A percentile compares a stretch with the other conserved stretches of the same genome.
Conservation (phyloP, 2,888 invertebrate genomes). For the Halictus quadricinctus region DNA sequence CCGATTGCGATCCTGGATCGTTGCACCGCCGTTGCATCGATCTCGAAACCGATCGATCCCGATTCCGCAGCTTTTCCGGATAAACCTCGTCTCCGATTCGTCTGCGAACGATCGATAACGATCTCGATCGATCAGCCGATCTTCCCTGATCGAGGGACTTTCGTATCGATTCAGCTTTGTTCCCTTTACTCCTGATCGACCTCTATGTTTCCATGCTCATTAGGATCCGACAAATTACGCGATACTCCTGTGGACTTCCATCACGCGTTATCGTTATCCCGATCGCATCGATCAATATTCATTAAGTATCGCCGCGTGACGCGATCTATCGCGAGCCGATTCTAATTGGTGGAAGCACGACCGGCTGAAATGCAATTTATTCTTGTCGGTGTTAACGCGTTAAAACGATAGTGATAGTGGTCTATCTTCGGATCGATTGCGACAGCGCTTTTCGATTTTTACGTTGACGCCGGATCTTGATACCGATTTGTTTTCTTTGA, state of each 20-base stretch:
- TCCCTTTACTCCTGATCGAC: background rate
- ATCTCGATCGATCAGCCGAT: background rate
- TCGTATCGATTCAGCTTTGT: background rate
- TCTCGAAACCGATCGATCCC: background rate
- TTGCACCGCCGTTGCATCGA: conserved; percentile 25
- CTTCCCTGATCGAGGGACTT: background rate
- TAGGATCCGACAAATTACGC: background rate
- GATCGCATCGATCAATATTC: conserved; percentile 23
- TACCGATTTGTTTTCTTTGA: background rate
- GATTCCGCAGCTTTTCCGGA: background rate
- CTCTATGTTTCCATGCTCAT: background rate
- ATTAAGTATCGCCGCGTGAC: background rate
- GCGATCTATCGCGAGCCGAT: background rate
- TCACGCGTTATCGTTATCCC: background rate
- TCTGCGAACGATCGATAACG: background rate
- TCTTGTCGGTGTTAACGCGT: background rate
- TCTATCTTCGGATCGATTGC: background rate
- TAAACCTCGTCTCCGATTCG: background rate
- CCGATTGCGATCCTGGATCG: conserved; percentile 38
- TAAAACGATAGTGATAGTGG: background rate
- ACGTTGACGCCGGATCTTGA: background rate
- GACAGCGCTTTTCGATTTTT: background rate
- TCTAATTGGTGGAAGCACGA: background rate
- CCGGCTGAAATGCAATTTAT: background rate
- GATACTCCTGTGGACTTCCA: background rate